Base-by-base conservation (phyloP, 2,797 vertebrate genomes). In the Microcaecilia unicolor region DNA sequence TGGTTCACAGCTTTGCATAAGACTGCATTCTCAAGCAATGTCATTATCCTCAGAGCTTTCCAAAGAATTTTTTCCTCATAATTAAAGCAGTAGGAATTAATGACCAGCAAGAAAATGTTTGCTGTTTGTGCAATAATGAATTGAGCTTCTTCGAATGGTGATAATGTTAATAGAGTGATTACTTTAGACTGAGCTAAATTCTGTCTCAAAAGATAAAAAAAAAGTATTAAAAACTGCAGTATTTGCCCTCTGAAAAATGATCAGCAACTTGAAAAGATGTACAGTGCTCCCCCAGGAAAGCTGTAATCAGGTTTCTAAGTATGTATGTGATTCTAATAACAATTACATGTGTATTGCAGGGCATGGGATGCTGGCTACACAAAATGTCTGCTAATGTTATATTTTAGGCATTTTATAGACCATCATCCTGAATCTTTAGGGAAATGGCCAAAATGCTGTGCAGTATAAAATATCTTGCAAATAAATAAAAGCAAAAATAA, bases 61-160 rank as follows among this genome's bases (percentile, higher is more conserved):
- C 41, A 46, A 4, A 25, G 28, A 35, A 10, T 44, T 60, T 64
- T 57, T 55, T 47, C 44, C 61, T 61, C 2, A 0, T 70, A 74
- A 76, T 76, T 78, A 71, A 78, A 78, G 58, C 62, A 58, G 56
- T 59, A 37, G 60, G 59, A 63, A 46, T 67, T 76, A 73, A 72
- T 69, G 66, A 51, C 1, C 10, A 43, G 9, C 41, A 59, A 16
- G 34, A 16, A 37, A 66, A 36, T n/a, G 15, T 61, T 68, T 69
- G 55, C 52, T 62, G 60, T 44, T 67, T 43, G 38, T 67, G 28
- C 58, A 53, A 47, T 72, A 62, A 69, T 61, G 55, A 70, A 63
- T 34, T 57, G 42, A 47, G 60, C 39, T 59, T 26, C 34, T 70
- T 70, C 60, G 48, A 48, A 53, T 61, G 27, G 22, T 15, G 59